phyloP scores from a whole-genome alignment of 2,888 invertebrate genomes.

The Eudemis profundana region DNA sequence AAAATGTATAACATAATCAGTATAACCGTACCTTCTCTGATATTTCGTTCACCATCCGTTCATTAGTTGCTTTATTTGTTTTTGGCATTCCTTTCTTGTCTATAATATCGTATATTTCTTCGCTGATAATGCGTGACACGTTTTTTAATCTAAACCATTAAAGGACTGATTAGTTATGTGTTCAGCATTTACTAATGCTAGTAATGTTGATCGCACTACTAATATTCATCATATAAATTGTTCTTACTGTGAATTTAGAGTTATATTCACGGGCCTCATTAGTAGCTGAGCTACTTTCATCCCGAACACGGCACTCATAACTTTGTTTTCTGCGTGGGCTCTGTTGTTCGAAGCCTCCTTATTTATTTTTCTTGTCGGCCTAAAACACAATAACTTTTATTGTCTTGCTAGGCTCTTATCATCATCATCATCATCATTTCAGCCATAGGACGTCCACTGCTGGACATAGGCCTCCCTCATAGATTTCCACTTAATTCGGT shows the following conservation, averaged over 20 bases:
- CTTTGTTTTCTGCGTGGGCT: conserved; percentile 49
- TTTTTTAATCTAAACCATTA: conserved; percentile 58
- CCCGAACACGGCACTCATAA: conserved; percentile 62
- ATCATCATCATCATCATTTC: no score
- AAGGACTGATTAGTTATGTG: not conserved
- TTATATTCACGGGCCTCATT: conserved; percentile 55
- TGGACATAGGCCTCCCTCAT: no score
- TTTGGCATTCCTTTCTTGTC: conserved; percentile 47
- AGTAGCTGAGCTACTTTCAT: conserved; percentile 61
- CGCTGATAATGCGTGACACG: conserved; percentile 58
- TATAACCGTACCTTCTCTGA: conserved; percentile 59
- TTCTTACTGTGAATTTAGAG: conserved; percentile 63
- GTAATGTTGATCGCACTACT: no score
- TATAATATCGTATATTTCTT: conserved; percentile 59
- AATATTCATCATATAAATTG: not conserved
- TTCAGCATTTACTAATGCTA: no score
- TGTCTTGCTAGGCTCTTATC: conserved; percentile 1
- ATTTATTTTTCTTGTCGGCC: conserved; percentile 28
- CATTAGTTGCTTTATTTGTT: conserved; percentile 45
- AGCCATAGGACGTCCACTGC: no score
- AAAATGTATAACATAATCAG: not conserved
- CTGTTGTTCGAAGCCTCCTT: conserved; percentile 45
- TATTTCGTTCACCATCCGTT: conserved; percentile 59
- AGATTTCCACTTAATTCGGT: no score
- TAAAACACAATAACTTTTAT: conserved; percentile 21